Base-by-base conservation (phyloP, 2,888 invertebrate genomes). In the Rhimphoctona megacephalus region DNA sequence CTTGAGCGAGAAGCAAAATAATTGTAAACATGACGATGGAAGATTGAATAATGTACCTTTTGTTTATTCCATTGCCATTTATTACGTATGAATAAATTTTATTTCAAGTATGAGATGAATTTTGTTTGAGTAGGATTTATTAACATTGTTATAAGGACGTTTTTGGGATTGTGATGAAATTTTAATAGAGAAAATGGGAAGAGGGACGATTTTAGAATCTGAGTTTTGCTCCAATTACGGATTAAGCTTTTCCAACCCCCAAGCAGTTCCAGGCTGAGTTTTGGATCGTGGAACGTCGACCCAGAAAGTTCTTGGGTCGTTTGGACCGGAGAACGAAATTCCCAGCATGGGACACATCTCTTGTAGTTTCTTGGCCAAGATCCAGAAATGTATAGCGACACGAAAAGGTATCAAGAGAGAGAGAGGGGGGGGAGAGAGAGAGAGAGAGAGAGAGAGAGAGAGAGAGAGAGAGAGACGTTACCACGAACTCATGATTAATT, bases 401-500 rank as follows among this genome's bases (percentile, higher is more conserved):
- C 43, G 61, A 61, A 30, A 17, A 61, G 61, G 17, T 57, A 57
- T 25, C 22, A 11, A 11, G 11, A 25, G 22, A 25, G 25, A 66
- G n/a, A 19, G 33, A 36, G 33, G 5, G 33, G 5, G 33, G 5
- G 33, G n/a, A n/a, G 19, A 33, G 33, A 5, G 33, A 33, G 33
- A 33, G 33, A 33, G 33, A 33, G 33, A 33, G 33, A 33, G 33
- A 33, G 2, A 33, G 30, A 30, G 30, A 64, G 64, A 66, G n/a
- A 19, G 33, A 36, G 19, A 17, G n/a, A 66, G 36, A 52, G 52
- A 36, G 49, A 52, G 9, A n/a, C 17, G 49, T 54, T 61, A 61
- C 74, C 73, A 36, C 79, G 39, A 76, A 64, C 76, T 80, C 49
- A 64, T 80, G 84, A 84, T 84, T 84, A 84, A 84, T 84, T 80